Percentiles rank a stretch among this genome's conserved stretches.
phyloP scores from a whole-genome alignment of 2,113 vertebrate species.

The Phylloscopus trochiloides region DNA sequence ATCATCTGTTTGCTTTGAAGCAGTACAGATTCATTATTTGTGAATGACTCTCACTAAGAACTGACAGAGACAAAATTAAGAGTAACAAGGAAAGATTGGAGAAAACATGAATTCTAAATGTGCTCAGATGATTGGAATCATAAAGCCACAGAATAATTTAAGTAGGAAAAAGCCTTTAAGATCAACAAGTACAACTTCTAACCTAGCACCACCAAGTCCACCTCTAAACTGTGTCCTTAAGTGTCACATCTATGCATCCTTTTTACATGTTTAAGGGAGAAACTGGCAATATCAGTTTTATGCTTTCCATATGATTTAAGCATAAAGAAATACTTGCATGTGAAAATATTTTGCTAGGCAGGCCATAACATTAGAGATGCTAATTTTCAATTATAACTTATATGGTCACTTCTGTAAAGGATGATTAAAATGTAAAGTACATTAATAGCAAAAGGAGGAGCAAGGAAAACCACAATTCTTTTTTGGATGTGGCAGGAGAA shows the following conservation, averaged over 20 bases:
- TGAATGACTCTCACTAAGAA: not conserved
- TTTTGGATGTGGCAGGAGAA: fast-evolving
- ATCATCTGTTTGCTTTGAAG: not conserved
- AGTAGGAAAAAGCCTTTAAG: not conserved
- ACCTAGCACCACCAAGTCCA: not conserved
- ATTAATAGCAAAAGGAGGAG: not conserved
- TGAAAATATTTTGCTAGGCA: not conserved
- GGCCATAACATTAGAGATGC: not conserved
- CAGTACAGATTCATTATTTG: not conserved
- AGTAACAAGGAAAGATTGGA: not conserved
- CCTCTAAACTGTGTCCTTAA: not conserved
- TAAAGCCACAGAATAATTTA: not conserved
- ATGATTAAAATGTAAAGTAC: not conserved
- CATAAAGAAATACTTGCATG: not conserved
- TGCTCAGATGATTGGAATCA: not conserved
- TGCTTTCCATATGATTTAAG: not conserved
- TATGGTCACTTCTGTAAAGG: not conserved
- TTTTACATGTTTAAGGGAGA: not conserved
- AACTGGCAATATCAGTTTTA: not conserved
- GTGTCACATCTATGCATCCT: not conserved
- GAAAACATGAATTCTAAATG: not conserved
- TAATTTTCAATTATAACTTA: not conserved
- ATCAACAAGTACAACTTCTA: not conserved
- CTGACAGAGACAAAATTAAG: not conserved
- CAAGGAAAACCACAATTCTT: not conserved